Conservation (phyloP, 2,113 vertebrate genomes). For the Pongo abelii region DNA sequence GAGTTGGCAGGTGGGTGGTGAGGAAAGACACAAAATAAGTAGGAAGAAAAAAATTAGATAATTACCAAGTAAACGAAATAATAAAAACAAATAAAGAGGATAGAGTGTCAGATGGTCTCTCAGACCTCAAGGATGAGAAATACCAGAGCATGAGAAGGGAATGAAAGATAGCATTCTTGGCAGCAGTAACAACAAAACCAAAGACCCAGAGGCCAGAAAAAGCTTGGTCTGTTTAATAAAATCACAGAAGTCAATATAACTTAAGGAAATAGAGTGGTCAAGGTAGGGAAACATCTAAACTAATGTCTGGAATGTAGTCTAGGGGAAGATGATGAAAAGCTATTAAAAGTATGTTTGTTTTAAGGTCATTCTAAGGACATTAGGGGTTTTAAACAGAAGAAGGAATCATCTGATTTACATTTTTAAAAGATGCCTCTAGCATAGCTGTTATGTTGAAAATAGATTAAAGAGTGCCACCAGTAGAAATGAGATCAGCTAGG, state of each 20-base stretch:
- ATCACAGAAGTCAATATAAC: not conserved
- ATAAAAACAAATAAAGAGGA: not conserved
- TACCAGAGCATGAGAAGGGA: not conserved
- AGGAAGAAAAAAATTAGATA: not conserved
- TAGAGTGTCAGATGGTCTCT: not conserved
- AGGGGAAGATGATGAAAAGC: not conserved
- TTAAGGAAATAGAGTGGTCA: not conserved
- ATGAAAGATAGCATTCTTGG: not conserved
- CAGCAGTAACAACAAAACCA: not conserved
- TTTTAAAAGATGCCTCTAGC: not conserved
- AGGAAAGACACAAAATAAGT: not conserved
- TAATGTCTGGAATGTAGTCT: not conserved
- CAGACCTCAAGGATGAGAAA: not conserved
- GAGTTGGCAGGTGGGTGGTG: not conserved
- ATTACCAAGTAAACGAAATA: not conserved
- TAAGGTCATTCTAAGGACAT: not conserved
- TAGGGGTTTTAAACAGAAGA: not conserved
- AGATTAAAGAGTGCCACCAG: not conserved
- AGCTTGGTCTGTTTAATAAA: not conserved
- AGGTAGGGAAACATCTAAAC: not conserved
- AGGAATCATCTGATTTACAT: not conserved
- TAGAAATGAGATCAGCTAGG: not conserved
- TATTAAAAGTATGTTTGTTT: not conserved
- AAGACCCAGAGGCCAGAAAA: not conserved
- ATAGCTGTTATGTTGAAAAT: not conserved